Percentiles rank a stretch among this genome's conserved stretches.
Evolutionary conservation across 2,113 vertebrate genomes (phyloP).

Genomic region (Hypocryptadius cinnamomeus): DNA sequence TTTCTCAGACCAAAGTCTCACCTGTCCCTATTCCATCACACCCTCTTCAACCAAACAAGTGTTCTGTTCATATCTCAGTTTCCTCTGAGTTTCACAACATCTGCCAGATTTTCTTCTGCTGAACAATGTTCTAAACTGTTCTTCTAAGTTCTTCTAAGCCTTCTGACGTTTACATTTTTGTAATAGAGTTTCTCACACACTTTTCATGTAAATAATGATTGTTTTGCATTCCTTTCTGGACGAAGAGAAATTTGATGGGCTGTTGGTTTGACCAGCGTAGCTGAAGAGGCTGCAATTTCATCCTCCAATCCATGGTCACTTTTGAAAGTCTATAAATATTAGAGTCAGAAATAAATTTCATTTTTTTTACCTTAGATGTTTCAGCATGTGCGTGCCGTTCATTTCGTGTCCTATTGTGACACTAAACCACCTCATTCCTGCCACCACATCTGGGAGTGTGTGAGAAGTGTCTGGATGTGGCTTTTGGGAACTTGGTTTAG

Average conservation of each 20-base stretch:
- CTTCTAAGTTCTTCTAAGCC: no score
- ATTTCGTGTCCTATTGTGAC: no score
- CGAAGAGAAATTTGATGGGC: no score
- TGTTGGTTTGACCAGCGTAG: no score
- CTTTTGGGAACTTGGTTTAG: background rate
- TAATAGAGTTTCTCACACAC: no score
- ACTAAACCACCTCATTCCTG: background rate
- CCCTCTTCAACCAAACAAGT: background rate
- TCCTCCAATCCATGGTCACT: no score
- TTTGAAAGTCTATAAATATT: background rate
- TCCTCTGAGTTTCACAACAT: background rate
- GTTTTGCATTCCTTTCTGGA: no score
- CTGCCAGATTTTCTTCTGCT: background rate
- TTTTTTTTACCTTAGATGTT: no score
- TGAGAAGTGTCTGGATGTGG: background rate
- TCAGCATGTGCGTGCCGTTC: accelerated
- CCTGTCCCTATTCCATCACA: background rate
- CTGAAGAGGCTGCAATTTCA: no score
- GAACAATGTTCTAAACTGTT: background rate
- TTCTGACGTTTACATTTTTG: no score
- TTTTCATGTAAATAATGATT: no score
- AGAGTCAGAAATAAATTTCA: background rate
- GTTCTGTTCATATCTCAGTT: background rate
- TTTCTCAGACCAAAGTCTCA: background rate
- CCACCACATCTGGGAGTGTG: background rate